These are phyloP conservation scores for Urocitellus parryii DNA, from an alignment of 2,113 vertebrate species.

Conservation along the genomic window DNA sequence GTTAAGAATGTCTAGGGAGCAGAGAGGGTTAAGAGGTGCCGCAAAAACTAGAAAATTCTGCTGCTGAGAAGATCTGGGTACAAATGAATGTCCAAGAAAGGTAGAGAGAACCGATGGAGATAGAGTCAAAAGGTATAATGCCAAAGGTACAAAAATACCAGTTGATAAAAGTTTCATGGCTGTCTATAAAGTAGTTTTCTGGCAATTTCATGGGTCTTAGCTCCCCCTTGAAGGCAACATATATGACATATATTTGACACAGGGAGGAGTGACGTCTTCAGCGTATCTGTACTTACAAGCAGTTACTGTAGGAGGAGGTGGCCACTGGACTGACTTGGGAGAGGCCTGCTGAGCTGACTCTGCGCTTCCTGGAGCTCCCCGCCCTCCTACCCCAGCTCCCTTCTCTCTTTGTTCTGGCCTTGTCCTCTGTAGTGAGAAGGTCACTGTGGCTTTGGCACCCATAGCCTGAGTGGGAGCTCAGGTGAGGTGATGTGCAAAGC, in stretches of 20 bases:
- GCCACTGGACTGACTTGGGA: neutral
- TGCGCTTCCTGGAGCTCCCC: neutral
- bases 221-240: neutral
- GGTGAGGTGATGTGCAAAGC: neutral
- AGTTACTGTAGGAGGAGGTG: neutral
- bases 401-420: neutral
- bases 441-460: conserved; percentile 3
- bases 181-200: neutral
- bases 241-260: no score
- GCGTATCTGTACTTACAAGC: neutral
- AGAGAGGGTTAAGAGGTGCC: neutral
- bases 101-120: neutral
- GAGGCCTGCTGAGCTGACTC: neutral
- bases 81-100: neutral
- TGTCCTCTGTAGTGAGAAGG: neutral
- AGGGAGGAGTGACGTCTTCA: neutral
- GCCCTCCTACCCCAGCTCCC: neutral
- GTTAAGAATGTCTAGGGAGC: no score
- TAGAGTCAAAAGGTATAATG: neutral
- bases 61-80: neutral
- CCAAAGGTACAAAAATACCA: neutral
- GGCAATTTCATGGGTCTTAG: neutral
- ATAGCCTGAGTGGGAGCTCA: neutral
- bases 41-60: neutral
- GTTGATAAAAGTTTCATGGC: neutral